These are phyloP conservation scores for Bathynomus jamesi DNA, from an alignment of 1,140 invertebrate genomes.

Conservation along the genomic window DNA sequence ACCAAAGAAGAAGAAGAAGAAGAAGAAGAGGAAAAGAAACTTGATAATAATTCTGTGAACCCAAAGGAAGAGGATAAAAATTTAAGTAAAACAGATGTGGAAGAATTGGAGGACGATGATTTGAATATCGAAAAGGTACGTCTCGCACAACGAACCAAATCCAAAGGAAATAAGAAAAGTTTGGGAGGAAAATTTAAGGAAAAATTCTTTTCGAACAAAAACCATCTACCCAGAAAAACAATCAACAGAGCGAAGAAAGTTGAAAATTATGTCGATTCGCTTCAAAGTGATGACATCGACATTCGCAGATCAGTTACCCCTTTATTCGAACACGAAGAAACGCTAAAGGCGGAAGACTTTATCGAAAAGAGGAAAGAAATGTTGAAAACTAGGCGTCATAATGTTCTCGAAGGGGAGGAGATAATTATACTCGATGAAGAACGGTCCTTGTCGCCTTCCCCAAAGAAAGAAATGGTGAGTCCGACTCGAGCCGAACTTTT, in stretches of 20 bases:
- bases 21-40: too few relatives aligned
- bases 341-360: slow-evolving; percentile 25
- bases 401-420: slow-evolving; percentile 5
- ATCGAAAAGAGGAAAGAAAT: slow-evolving; percentile 21
- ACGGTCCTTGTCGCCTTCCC: background rate
- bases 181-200: slow-evolving; percentile 27
- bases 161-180: slow-evolving; percentile 18
- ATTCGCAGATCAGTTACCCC: slow-evolving; percentile 23
- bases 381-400: slow-evolving; percentile 4
- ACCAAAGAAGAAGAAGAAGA: background rate
- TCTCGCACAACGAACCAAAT: background rate
- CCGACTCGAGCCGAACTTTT: background rate
- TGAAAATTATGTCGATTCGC: slow-evolving; percentile 28
- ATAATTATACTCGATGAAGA: slow-evolving; percentile 20
- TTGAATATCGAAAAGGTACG: background rate
- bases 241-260: slow-evolving; percentile 27
- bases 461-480: too few relatives aligned
- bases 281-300: slow-evolving; percentile 18
- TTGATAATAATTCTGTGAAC: too few relatives aligned
- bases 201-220: slow-evolving; percentile 23
- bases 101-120: background rate
- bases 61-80: background rate
- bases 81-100: background rate
- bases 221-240: slow-evolving; percentile 25
- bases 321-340: slow-evolving; percentile 24